Evolutionary conservation across 2,797 vertebrate species (phyloP).

Genomic region (Enteromius argenteus): DNA sequence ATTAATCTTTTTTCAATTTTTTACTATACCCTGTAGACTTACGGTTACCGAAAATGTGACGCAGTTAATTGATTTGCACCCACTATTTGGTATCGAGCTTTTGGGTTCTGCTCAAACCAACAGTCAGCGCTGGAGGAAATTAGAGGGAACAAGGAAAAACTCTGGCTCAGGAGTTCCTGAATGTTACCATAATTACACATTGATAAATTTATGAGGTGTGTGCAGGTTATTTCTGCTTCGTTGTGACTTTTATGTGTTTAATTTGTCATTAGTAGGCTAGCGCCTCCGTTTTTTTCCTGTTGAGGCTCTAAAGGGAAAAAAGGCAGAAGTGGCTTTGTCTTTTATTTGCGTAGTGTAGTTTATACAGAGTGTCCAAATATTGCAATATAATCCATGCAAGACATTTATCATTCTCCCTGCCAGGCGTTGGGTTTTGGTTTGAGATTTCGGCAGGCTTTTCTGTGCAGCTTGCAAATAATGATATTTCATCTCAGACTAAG

Average conservation of each 20-base stretch:
- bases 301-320: constrained; percentile 22
- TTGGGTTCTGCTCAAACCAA: constrained; percentile 64
- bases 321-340: constrained; percentile 18
- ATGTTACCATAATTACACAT: constrained; percentile 74
- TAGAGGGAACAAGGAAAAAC: constrained; percentile 45
- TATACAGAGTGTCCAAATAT: constrained; percentile 31
- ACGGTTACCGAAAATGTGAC: constrained; percentile 56
- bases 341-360: constrained; percentile 35
- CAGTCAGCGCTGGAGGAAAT: constrained; percentile 67
- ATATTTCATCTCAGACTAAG: constrained; percentile 47
- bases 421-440: constrained; percentile 19
- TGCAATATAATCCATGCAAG: constrained; percentile 36
- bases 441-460: constrained; percentile 21
- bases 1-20: not conserved
- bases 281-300: constrained; percentile 60
- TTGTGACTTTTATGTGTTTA: constrained; percentile 68
- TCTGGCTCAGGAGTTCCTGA: constrained; percentile 57
- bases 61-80: constrained; percentile 73
- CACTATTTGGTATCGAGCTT: constrained; percentile 67
- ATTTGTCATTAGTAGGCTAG: constrained; percentile 64
- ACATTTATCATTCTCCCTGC: constrained; percentile 25
- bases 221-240: constrained; percentile 67
- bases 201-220: constrained; percentile 77
- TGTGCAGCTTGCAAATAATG: constrained; percentile 33
- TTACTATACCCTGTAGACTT: constrained; percentile 48